A percentile compares a stretch with the other conserved stretches of the same genome.
phyloP scores from a whole-genome alignment of 2,888 invertebrate genomes.

The Tiliacea citrago region DNA sequence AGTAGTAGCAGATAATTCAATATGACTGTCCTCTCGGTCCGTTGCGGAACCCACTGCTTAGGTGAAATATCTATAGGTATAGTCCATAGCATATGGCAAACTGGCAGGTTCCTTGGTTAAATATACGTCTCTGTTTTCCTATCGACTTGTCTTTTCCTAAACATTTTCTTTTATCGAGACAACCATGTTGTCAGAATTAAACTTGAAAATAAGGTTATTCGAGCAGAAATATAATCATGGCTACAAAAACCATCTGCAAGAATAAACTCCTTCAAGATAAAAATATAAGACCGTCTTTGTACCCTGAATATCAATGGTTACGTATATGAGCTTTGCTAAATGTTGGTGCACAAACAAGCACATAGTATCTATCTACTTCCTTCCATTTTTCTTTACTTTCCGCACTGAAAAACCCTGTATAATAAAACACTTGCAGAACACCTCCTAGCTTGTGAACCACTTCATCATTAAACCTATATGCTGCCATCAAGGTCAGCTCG shows the following conservation, averaged over 20 bases:
- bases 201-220: not conserved
- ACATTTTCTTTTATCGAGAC: not conserved
- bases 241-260: not conserved
- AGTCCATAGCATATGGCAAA: not conserved
- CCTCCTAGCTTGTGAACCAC: not conserved
- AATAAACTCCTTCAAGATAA: too few relatives aligned
- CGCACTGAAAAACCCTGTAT: not conserved
- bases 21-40: not conserved
- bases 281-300: too few relatives aligned
- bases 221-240: not conserved
- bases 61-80: not conserved
- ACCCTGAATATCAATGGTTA: too few relatives aligned
- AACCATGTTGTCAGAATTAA: not conserved
- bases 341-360: too few relatives aligned
- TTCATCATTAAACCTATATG: constrained; percentile 1
- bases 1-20: constrained; percentile 2
- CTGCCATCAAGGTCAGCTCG: constrained; percentile 34
- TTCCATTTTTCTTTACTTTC: not conserved
- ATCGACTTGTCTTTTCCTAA: too few relatives aligned
- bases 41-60: not conserved
- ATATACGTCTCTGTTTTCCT: not conserved
- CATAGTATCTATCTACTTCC: too few relatives aligned
- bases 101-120: not conserved
- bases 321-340: too few relatives aligned
- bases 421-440: not conserved